phyloP scores from a whole-genome alignment of 2,888 invertebrate species.

The Nebria salina region DNA sequence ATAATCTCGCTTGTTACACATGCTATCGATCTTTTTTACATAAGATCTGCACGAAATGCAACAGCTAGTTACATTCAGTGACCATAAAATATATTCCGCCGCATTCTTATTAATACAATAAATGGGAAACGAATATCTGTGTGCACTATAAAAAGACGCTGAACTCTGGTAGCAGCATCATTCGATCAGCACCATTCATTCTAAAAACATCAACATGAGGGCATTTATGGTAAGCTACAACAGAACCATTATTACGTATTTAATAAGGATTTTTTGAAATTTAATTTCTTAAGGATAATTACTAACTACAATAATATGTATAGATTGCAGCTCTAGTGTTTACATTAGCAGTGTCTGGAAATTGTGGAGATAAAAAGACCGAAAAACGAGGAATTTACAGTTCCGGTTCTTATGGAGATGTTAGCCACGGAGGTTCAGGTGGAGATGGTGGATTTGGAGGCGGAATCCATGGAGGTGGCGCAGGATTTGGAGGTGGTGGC shows the following conservation, averaged over 20 bases:
- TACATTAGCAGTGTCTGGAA: slow-evolving; percentile 48
- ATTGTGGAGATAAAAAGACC: slow-evolving; percentile 44
- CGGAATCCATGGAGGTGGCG: background rate
- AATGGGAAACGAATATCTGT: slow-evolving; percentile 8
- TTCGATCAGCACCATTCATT: slow-evolving; percentile 38
- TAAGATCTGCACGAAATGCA: too few relatives aligned
- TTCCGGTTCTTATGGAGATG: slow-evolving; percentile 5
- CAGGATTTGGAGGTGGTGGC: slow-evolving; percentile 21
- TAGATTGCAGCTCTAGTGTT: slow-evolving; percentile 56
- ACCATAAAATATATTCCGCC: slow-evolving; percentile 2
- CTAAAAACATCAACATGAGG: slow-evolving; percentile 35
- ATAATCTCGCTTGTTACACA: too few relatives aligned
- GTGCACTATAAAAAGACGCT: slow-evolving; percentile 30
- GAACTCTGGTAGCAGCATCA: slow-evolving; percentile 13
- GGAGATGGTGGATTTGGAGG: too few relatives aligned
- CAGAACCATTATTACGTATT: too few relatives aligned
- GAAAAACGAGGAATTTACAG: slow-evolving; percentile 2
- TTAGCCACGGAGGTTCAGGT: background rate
- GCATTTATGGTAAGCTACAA: slow-evolving; percentile 32
- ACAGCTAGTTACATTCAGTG: background rate
- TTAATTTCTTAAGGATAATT: too few relatives aligned
- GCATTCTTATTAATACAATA: slow-evolving; percentile 3
- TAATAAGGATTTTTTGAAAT: too few relatives aligned
- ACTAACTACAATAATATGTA: slow-evolving; percentile 11
- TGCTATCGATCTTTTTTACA: too few relatives aligned